Base-by-base conservation (phyloP, 2,888 invertebrate genomes). In the Sarcophaga carnaria region DNA sequence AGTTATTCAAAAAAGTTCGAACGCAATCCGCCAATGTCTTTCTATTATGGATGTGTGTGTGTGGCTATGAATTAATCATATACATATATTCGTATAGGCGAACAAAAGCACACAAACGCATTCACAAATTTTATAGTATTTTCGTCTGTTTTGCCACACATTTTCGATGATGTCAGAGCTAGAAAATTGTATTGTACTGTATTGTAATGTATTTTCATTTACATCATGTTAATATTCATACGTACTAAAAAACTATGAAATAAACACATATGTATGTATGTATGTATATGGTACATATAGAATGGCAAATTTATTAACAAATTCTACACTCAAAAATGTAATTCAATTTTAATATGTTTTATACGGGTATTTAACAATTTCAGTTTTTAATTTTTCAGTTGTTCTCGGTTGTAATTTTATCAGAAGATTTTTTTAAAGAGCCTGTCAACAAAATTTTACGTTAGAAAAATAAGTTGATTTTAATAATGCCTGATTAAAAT, bases 111-210 rank as follows among this genome's bases (percentile, higher is more conserved):
- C 37, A 8, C 17, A 17, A 54, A 54, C 12, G 5, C 54, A 54
- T 14, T 17, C 54, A 14, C 14, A 14, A 3, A 10, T 62, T n/a
- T 62, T 62, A 11, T 62, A 62, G n/a, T 74, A 47, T 27, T 66
- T 76, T 70, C 64, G 71, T 62, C 22, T 76, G 60, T 72, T 85
- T 72, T 62, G 76, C 76, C 66, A 76, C 70, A 80, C 80, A 66
- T 20, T 60, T 70, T 27, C 49, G 87, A 84, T 87, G 87, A 87
- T 87, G 87, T 87, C 87, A 87, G 84, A 87, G 71, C 81, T 69
- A 77, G 69, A 82, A 77, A 77, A 66, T 82, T 82, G 54, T 54
- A 54, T 54, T 54, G 54, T 54, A 54, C 54, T 14, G 17, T 12
- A 14, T 14, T 54, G 54, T 54, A 78, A 79, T 79, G 79, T 79